A percentile compares a stretch with the other conserved stretches of the same genome.
These are phyloP conservation scores for Apis florea DNA, from an alignment of 1,140 invertebrate species.

Conservation along the genomic window DNA sequence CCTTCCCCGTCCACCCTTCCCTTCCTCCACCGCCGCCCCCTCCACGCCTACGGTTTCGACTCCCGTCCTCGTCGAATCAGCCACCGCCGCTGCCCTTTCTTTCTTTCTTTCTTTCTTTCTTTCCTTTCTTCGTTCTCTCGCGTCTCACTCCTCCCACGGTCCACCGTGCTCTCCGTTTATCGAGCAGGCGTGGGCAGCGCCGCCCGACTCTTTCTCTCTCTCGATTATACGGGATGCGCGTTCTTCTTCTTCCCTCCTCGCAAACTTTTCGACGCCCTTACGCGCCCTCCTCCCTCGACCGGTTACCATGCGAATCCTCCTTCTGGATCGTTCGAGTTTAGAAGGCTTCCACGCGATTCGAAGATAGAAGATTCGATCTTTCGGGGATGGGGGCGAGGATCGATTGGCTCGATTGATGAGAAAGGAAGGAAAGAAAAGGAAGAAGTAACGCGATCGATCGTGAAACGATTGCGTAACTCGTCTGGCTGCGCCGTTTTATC, in stretches of 20 bases:
- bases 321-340: background rate
- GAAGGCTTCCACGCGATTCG: too few relatives aligned
- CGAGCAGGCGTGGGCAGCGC: slow-evolving; percentile 58
- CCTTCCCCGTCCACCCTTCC: background rate
- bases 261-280: background rate
- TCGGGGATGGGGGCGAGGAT: background rate
- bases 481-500: slow-evolving; percentile 23
- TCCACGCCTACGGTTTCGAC: background rate
- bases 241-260: background rate
- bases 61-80: too few relatives aligned
- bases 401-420: slow-evolving; percentile 30
- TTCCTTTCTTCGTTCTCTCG: background rate
- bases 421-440: background rate
- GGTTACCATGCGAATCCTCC: background rate
- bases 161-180: slow-evolving; percentile 51
- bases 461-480: slow-evolving; percentile 41
- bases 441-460: slow-evolving; percentile 50
- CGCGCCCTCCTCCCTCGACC: background rate
- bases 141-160: slow-evolving; percentile 56
- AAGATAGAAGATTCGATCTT: background rate
- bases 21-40: background rate
- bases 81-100: background rate
- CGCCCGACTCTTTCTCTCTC: background rate
- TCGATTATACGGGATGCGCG: slow-evolving; percentile 12
- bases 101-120: background rate